Percentiles rank a stretch among this genome's conserved stretches.
Evolutionary conservation across 2,797 vertebrate species (phyloP).

Genomic region (Siniperca scherzeri): DNA sequence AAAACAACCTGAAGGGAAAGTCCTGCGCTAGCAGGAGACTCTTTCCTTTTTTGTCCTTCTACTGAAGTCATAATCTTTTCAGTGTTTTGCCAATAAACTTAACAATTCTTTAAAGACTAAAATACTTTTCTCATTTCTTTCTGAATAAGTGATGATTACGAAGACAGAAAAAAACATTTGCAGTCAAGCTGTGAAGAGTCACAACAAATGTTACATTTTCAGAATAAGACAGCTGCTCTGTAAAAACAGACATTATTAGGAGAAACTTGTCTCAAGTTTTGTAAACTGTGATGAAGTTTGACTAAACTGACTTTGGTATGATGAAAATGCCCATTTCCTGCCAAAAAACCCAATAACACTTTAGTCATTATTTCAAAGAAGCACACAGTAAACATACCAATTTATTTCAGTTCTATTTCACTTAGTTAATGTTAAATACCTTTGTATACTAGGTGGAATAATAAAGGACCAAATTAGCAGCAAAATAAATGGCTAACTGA

Average conservation of each 20-base stretch:
- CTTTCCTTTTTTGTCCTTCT: conserved; percentile 5
- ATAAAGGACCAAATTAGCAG: conserved; percentile 6
- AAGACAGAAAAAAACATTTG: conserved; percentile 1
- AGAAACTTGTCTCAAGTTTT: background rate
- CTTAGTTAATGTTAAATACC: conserved; percentile 1
- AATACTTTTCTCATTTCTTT: background rate
- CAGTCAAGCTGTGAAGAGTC: conserved; percentile 6
- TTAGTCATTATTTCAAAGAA: background rate
- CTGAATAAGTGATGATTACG: conserved; percentile 6
- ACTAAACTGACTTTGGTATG: background rate
- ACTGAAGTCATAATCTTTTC: conserved; percentile 17
- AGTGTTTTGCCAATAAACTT: conserved; percentile 21
- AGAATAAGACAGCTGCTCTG: background rate
- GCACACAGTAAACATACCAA: background rate
- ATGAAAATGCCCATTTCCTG: background rate
- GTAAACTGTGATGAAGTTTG: conserved; percentile 7
- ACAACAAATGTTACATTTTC: conserved; percentile 13
- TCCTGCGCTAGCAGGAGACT: background rate
- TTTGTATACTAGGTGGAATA: background rate
- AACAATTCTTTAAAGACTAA: conserved; percentile 6
- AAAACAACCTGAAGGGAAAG: conserved; percentile 27
- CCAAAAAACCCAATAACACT: background rate
- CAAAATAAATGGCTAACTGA: conserved; percentile 29
- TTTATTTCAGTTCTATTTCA: conserved; percentile 8
- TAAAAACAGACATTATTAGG: conserved; percentile 6